These are phyloP conservation scores for Ornithoptera priamus DNA, from an alignment of 2,888 invertebrate genomes.

Conservation along the genomic window DNA sequence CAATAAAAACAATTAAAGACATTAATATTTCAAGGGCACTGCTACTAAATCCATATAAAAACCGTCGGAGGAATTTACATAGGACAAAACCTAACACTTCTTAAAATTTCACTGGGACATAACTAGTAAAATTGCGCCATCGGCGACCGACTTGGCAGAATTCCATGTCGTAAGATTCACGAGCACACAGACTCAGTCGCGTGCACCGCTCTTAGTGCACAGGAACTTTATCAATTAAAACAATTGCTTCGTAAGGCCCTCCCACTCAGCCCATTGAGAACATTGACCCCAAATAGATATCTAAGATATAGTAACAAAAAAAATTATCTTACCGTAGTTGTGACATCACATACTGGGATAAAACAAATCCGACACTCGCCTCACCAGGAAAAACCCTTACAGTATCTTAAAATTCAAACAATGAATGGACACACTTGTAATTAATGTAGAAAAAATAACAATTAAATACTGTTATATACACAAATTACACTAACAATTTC, in stretches of 20 bases:
- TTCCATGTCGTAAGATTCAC: constrained; percentile 54
- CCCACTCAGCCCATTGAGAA: constrained; percentile 46
- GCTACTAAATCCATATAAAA: background rate
- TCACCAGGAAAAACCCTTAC: constrained; percentile 40
- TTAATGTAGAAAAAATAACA: background rate
- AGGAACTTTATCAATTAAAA: constrained; percentile 51
- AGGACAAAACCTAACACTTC: background rate
- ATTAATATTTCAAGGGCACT: background rate
- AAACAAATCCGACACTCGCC: constrained; percentile 38
- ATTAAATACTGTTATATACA: background rate
- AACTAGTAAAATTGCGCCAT: constrained; percentile 40
- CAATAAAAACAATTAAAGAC: constrained; percentile 4
- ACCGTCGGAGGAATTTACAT: background rate
- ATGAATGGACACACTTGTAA: constrained; percentile 24
- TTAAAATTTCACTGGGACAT: constrained; percentile 18
- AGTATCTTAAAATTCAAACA: constrained; percentile 40
- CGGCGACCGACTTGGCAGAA: constrained; percentile 68
- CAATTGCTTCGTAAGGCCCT: constrained; percentile 43
- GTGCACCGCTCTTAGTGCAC: constrained; percentile 39
- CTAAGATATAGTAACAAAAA: constrained; percentile 32
- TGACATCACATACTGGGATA: constrained; percentile 49
- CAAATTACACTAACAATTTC: background rate
- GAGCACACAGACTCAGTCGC: constrained; percentile 37
- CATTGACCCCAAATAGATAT: constrained; percentile 52
- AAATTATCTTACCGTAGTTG: constrained; percentile 56